Conservation (phyloP, 1,140 invertebrate genomes). For the Phthorimaea operculella region DNA sequence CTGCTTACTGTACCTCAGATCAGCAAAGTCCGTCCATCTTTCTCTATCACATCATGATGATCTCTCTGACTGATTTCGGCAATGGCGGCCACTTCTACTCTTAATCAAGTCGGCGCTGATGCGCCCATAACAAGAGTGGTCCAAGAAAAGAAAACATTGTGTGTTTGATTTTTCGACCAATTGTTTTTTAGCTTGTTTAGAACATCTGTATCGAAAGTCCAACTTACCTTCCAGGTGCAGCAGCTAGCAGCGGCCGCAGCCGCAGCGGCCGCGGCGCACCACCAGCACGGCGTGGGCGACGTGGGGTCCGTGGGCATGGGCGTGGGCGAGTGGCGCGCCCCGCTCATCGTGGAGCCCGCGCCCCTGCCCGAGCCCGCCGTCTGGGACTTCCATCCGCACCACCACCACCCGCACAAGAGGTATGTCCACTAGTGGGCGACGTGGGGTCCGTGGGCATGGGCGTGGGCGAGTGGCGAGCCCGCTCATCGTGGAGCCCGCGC, state of each 20-base stretch:
- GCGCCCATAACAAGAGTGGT: no score
- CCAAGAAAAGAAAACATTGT: no score
- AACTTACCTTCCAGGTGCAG: constrained; percentile 73
- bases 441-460: constrained; percentile 6
- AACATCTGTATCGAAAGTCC: no score
- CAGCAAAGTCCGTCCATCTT: no score
- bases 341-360: constrained; percentile 55
- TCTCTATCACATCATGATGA: no score
- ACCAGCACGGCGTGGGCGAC: constrained; percentile 47
- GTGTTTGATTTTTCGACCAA: no score
- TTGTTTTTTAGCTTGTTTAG: no score
- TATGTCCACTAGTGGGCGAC: no score
- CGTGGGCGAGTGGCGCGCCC: constrained; percentile 60
- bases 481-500: constrained; percentile 54
- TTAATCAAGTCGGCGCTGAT: no score
- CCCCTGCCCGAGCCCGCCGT: constrained; percentile 41
- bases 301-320: constrained; percentile 31
- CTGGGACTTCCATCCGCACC: constrained; percentile 48
- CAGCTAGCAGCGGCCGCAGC: constrained; percentile 88
- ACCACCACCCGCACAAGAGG: constrained; percentile 13
- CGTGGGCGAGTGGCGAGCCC: constrained; percentile 56
- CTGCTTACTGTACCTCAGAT: no score
- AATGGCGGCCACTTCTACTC: no score
- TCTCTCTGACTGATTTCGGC: no score
- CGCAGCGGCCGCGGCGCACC: constrained; percentile 62